Base-by-base conservation (phyloP, 2,797 vertebrate species). In the Kryptopterus vitreolus region DNA sequence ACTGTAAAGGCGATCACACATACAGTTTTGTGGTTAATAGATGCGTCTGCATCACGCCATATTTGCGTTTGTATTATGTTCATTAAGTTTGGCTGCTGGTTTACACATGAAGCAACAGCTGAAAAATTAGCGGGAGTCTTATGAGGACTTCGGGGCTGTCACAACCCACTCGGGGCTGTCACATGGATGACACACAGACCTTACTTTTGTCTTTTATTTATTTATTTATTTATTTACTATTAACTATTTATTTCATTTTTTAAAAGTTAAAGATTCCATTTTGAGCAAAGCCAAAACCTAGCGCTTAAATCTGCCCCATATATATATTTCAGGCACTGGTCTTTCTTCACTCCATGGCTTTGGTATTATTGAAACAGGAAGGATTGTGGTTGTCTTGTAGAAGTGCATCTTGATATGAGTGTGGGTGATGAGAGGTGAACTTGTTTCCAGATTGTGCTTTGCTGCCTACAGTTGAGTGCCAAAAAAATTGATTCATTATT, bases 371-470 rank as follows among this genome's bases (percentile, higher is more conserved):
- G 31, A 68, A 52, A 80, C 66, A 57, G 83, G 84, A 83, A 83
- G 77, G 53, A 48, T 24, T 59, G 50, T 76, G 82, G 85, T 85
- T 81, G 58, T 53, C 61, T 78, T 65, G 12, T 76, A 63, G 52
- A 78, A 43, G 29, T 53, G 53, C 35, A 52, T 20, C 71, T 82
- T 18, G 70, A 52, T 59, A 55, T 61, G 50, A 46, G 24, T 82
- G 35, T 13, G 26, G 24, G 33, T 55, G 50, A 35, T 55, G 12
- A 71, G 33, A 69, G 63, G 38, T 33, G 15, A 69, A 69, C 46
- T 58, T 31, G 33, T 75, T 76, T 58, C 78, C 24, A 48, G 6
- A 43, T 7, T 55, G 26, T 66, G n/a, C 22, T 58, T 73, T 73
- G 10, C 52, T 73, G 69, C 48, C 69, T 71, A 53, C 69, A 22